Percentiles rank a stretch among this genome's conserved stretches.
These are phyloP conservation scores for Pseudomyrmex gracilis DNA, from an alignment of 1,140 invertebrate genomes.

Conservation along the genomic window DNA sequence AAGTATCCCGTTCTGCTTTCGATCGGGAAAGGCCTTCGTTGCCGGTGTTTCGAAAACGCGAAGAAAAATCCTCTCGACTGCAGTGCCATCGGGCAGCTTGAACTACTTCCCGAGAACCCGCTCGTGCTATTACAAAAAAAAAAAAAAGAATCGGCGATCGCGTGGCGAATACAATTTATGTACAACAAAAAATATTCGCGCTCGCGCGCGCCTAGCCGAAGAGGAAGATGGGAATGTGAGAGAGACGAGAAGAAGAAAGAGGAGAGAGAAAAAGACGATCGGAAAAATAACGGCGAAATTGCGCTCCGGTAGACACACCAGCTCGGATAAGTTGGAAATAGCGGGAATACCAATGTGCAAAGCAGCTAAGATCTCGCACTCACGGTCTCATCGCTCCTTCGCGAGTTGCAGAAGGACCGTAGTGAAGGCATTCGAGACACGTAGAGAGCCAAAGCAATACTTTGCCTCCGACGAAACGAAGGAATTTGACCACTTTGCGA, in stretches of 20 bases:
- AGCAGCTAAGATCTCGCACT: slow-evolving; percentile 45
- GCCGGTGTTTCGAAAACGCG: slow-evolving; percentile 15
- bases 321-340: slow-evolving; percentile 61
- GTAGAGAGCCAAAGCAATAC: slow-evolving; percentile 74
- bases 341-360: slow-evolving; percentile 76
- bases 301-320: slow-evolving; percentile 52
- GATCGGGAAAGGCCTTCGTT: slow-evolving; percentile 14
- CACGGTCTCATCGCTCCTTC: slow-evolving; percentile 24
- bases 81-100: slow-evolving; percentile 11
- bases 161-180: slow-evolving; percentile 55
- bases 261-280: slow-evolving; percentile 14
- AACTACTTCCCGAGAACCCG: slow-evolving; percentile 32
- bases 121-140: slow-evolving; percentile 41
- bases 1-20: slow-evolving; percentile 25
- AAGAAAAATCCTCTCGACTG: slow-evolving; percentile 43
- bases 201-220: background rate
- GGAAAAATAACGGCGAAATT: slow-evolving; percentile 65
- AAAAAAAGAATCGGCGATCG: slow-evolving; percentile 57
- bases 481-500: slow-evolving; percentile 74
- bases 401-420: slow-evolving; percentile 21
- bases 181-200: slow-evolving; percentile 39
- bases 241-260: background rate
- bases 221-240: background rate
- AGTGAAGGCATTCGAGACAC: slow-evolving; percentile 73
- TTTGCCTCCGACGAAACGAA: slow-evolving; percentile 75